These are phyloP conservation scores for Octodon degus DNA, from an alignment of 2,113 vertebrate species.

Conservation along the genomic window DNA sequence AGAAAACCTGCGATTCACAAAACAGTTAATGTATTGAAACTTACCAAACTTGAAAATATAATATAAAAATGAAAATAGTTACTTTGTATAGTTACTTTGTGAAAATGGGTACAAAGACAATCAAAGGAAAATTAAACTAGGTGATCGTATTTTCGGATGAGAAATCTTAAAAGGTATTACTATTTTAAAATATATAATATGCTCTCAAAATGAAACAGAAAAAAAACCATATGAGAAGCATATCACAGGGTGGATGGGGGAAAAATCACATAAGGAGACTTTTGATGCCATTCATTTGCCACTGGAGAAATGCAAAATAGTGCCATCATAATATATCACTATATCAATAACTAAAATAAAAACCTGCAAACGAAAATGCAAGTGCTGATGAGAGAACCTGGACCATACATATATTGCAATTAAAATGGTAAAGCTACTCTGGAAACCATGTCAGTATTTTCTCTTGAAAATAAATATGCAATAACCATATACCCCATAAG, in stretches of 20 bases:
- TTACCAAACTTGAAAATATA: not conserved
- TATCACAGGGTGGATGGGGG: not conserved
- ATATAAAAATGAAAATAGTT: not conserved
- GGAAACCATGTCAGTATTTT: not conserved
- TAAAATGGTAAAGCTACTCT: not conserved
- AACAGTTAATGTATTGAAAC: not conserved
- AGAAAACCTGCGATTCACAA: not conserved
- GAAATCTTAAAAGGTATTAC: not conserved
- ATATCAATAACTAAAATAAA: not conserved
- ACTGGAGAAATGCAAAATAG: conserved; percentile 21
- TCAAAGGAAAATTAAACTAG: not conserved
- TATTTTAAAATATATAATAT: not conserved
- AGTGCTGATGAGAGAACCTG: not conserved
- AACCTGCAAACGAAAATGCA: not conserved
- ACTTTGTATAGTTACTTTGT: not conserved
- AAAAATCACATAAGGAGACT: not conserved
- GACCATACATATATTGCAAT: not conserved
- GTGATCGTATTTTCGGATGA: not conserved
- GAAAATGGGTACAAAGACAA: not conserved
- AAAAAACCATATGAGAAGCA: not conserved
- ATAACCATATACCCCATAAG: not conserved
- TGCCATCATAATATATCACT: not conserved
- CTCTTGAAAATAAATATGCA: not conserved
- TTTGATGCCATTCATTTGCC: not conserved
- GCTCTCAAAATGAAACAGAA: not conserved